These are phyloP conservation scores for Myotis findleyi DNA, from an alignment of 2,797 vertebrate species.

Conservation along the genomic window DNA sequence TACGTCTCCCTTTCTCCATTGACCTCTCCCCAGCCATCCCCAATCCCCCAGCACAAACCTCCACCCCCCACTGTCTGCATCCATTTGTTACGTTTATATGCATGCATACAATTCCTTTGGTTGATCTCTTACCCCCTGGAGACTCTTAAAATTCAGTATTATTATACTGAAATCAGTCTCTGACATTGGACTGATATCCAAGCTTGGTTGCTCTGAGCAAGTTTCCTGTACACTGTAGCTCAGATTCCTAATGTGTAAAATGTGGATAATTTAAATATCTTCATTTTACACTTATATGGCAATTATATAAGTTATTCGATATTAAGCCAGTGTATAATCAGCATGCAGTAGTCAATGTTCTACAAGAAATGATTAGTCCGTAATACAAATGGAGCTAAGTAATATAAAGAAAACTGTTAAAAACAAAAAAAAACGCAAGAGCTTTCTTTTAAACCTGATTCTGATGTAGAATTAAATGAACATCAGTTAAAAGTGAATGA, in stretches of 20 bases:
- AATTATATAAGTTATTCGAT: neutral
- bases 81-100: no score
- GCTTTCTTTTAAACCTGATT: constrained; percentile 7
- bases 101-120: no score
- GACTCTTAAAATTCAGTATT: neutral
- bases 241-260: neutral
- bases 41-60: no score
- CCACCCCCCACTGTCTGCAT: no score
- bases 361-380: neutral
- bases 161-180: neutral
- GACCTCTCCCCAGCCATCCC: no score
- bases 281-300: neutral
- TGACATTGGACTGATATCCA: neutral
- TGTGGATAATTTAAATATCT: neutral
- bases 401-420: neutral
- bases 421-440: neutral
- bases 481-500: neutral
- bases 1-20: no score
- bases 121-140: no score
- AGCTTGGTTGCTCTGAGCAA: neutral
- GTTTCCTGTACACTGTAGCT: neutral
- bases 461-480: constrained; percentile 27
- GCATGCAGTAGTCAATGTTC: neutral
- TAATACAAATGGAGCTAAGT: neutral
- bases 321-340: neutral